Conservation (phyloP, 2,113 vertebrate genomes). For the Platycercus adscitus region DNA sequence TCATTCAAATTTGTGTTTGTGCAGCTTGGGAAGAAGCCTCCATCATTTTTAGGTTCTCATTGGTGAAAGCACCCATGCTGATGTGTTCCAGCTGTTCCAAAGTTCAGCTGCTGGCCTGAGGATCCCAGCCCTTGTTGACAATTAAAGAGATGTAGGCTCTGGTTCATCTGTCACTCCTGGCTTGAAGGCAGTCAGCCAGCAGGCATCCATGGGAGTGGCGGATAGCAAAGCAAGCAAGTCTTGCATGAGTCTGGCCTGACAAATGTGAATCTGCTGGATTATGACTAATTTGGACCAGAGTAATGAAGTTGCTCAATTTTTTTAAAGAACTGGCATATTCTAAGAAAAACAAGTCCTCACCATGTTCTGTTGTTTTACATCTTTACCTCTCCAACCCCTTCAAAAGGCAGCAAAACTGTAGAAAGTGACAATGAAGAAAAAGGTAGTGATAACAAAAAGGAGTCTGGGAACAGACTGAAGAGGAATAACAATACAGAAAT, state of each 20-base stretch:
- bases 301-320: background rate
- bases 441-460: background rate
- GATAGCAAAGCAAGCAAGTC: background rate
- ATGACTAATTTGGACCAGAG: background rate
- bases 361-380: background rate
- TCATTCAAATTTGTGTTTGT: background rate
- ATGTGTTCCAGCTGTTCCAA: background rate
- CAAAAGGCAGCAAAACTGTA: background rate
- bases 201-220: background rate
- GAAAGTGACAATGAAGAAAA: background rate
- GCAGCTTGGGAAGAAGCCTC: background rate
- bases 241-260: background rate
- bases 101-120: background rate
- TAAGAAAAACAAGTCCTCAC: background rate
- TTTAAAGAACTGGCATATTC: background rate
- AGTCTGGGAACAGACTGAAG: background rate
- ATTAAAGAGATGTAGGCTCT: background rate
- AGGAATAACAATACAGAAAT: background rate
- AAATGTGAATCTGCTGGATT: background rate
- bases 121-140: background rate
- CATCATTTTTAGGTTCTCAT: background rate
- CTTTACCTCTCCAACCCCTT: background rate
- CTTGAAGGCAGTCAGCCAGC: background rate
- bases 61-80: background rate
- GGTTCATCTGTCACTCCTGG: background rate